Conservation (phyloP, 2,797 vertebrate genomes). For the Pangasius mekongensis region DNA sequence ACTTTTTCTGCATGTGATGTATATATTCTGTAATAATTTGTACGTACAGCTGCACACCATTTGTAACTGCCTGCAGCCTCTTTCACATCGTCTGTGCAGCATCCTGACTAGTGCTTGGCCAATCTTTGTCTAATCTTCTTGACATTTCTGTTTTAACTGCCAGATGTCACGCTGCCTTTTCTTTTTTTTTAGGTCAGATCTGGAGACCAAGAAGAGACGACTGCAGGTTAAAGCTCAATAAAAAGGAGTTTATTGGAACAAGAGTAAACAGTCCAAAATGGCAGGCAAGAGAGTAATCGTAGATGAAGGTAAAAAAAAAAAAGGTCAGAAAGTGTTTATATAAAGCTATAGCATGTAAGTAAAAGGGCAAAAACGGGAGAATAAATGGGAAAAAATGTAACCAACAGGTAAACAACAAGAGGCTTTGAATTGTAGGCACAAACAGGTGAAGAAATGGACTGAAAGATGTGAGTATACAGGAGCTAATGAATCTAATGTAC, state of each 20-base stretch:
- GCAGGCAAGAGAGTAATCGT: neutral
- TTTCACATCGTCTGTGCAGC: neutral
- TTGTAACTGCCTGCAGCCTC: neutral
- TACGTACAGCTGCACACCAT: neutral
- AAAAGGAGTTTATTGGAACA: neutral
- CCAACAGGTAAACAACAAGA: neutral
- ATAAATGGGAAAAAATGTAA: neutral
- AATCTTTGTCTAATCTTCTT: neutral
- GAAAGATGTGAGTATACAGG: neutral
- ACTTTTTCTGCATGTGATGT: too few species aligned
- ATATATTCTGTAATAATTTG: too few species aligned
- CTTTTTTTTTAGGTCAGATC: neutral
- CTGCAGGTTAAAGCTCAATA: neutral
- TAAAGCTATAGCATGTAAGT: neutral
- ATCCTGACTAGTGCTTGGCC: neutral
- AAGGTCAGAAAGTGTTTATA: neutral
- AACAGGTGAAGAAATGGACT: neutral
- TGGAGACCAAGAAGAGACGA: neutral
- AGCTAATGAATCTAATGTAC: neutral
- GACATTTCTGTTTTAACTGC: neutral
- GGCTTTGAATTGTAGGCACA: neutral
- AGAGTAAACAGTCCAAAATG: neutral
- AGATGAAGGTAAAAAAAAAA: neutral
- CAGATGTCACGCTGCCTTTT: neutral
- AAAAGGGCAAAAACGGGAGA: neutral